Percentiles rank a stretch among this genome's conserved stretches.
Evolutionary conservation across 2,113 vertebrate species (phyloP).

Genomic region (Phrynosoma platyrhinos): DNA sequence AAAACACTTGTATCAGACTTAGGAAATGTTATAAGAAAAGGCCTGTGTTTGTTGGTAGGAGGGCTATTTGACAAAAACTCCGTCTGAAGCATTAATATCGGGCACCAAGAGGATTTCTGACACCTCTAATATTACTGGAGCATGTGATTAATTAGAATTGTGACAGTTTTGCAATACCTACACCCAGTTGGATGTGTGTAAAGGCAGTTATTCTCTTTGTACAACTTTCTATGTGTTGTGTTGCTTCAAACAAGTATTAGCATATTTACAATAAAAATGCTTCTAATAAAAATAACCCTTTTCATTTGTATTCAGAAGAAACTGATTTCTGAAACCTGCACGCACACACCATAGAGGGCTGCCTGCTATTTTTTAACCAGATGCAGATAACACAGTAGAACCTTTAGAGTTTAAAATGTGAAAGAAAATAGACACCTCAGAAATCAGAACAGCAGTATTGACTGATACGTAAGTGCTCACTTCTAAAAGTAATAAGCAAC

Average conservation of each 20-base stretch:
- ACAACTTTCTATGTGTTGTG: not conserved
- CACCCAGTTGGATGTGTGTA: not conserved
- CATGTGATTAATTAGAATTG: constrained; percentile 33
- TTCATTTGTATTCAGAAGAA: constrained; percentile 20
- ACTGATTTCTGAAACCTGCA: not conserved
- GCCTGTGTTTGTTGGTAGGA: not conserved
- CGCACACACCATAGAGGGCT: not conserved
- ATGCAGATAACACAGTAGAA: not conserved
- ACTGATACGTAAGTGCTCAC: not conserved
- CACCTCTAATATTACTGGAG: constrained; percentile 30
- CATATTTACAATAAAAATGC: not conserved
- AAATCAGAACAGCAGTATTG: not conserved
- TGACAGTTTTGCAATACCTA: constrained; percentile 29
- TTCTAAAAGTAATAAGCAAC: not conserved
- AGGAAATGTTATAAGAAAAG: not conserved
- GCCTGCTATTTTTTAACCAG: not conserved
- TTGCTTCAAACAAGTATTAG: constrained; percentile 6
- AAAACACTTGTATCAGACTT: constrained; percentile 10
- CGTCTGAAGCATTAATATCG: constrained; percentile 34
- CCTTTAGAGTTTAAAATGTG: constrained; percentile 6
- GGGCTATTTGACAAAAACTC: constrained; percentile 24
- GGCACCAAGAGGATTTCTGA: constrained; percentile 24
- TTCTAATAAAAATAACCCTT: not conserved
- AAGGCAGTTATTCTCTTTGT: constrained; percentile 29
- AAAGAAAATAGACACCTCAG: not conserved